These are phyloP conservation scores for Notamacropus eugenii DNA, from an alignment of 2,797 vertebrate species.

Conservation along the genomic window DNA sequence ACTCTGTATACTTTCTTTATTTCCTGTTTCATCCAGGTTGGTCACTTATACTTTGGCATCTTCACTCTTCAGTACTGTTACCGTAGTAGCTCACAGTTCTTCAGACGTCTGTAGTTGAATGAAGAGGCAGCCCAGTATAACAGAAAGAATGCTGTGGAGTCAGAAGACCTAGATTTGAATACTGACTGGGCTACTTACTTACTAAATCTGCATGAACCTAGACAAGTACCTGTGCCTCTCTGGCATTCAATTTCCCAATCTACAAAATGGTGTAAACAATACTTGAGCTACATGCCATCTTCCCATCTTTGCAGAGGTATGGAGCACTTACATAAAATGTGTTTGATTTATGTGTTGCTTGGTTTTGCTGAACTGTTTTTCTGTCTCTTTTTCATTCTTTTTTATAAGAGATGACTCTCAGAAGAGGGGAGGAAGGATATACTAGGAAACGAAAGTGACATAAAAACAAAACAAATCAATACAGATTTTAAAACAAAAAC, in stretches of 20 bases:
- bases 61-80: background rate
- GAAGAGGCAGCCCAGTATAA: background rate
- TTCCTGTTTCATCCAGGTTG: background rate
- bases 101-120: background rate
- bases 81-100: background rate
- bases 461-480: background rate
- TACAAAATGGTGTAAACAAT: background rate
- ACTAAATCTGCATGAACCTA: background rate
- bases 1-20: background rate
- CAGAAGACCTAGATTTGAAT: background rate
- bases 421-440: background rate
- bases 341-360: background rate
- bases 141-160: background rate
- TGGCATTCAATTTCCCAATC: background rate
- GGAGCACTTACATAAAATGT: background rate
- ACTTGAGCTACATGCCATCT: background rate
- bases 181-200: background rate
- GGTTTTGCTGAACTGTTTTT: background rate
- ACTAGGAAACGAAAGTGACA: background rate
- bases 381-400: background rate
- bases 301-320: background rate
- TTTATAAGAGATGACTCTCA: background rate
- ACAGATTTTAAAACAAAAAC: background rate
- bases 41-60: background rate
- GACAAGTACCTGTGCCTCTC: background rate